A percentile compares a stretch with the other conserved stretches of the same genome.
phyloP scores from a whole-genome alignment of 23 tunicate genomes.

The Trididemnum miniatum region DNA sequence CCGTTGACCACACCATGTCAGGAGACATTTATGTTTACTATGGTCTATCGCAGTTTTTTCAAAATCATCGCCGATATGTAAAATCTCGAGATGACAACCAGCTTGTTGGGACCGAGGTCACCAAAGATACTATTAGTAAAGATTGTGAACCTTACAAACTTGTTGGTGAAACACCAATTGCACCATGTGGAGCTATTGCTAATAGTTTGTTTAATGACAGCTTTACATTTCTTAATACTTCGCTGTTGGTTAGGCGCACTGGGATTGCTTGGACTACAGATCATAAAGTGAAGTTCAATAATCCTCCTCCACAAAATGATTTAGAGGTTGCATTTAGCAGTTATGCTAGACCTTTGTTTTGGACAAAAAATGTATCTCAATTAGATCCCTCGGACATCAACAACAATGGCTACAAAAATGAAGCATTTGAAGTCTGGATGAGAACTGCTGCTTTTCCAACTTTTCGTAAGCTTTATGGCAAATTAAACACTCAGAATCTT shows the following conservation, averaged over 20 bases:
- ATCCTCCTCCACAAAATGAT: slow-evolving; percentile 41
- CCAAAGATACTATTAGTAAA: slow-evolving; percentile 1
- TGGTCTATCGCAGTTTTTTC: slow-evolving; percentile 79
- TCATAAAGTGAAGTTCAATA: slow-evolving; percentile 72
- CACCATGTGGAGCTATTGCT: slow-evolving; percentile 99
- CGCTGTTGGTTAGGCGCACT: slow-evolving; percentile 29
- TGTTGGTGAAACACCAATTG: slow-evolving; percentile 26
- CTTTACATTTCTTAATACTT: slow-evolving; percentile 18
- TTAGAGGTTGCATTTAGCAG: slow-evolving; percentile 17
- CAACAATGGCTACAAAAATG: slow-evolving; percentile 94
- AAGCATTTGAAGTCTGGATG: slow-evolving; percentile 98
- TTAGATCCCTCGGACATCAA: slow-evolving; percentile 35
- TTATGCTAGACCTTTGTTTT: slow-evolving; percentile 52
- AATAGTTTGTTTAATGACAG: slow-evolving; percentile 95
- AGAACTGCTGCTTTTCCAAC: slow-evolving; percentile 96
- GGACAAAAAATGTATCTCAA: slow-evolving; percentile 64
- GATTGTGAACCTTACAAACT: slow-evolving; percentile 71
- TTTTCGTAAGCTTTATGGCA: slow-evolving; percentile 90
- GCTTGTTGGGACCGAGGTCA: slow-evolving; percentile 43
- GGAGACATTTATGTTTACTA: slow-evolving; percentile 81
- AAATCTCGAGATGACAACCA: slow-evolving; percentile 96
- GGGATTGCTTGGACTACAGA: slow-evolving; percentile 95
- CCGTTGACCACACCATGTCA: slow-evolving; percentile 9
- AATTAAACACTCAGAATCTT: slow-evolving; percentile 34
- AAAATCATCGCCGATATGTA: slow-evolving; percentile 99